These are phyloP conservation scores for Globicephala melas DNA, from an alignment of 2,113 vertebrate genomes.

Conservation along the genomic window DNA sequence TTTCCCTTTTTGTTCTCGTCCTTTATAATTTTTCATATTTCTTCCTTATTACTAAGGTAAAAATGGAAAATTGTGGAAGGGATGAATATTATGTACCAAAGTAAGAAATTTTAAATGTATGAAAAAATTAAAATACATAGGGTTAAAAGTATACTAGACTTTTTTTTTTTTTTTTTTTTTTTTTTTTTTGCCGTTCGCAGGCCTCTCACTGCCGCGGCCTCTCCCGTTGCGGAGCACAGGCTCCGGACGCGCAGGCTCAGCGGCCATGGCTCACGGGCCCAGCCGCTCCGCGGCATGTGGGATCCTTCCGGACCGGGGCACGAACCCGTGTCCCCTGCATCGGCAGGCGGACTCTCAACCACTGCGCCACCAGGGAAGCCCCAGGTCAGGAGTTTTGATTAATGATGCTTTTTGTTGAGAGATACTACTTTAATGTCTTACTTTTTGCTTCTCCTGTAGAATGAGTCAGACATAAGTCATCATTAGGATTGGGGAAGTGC, in stretches of 20 bases:
- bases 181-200: accelerated
- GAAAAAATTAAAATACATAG: neutral
- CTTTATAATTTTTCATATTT: neutral
- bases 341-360: too few species aligned
- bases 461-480: neutral
- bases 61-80: neutral
- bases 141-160: neutral
- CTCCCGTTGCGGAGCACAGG: too few species aligned
- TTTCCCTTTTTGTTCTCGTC: neutral
- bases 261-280: too few species aligned
- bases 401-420: neutral
- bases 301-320: too few species aligned
- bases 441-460: neutral
- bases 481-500: neutral
- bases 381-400: neutral
- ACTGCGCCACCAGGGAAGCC: too few species aligned
- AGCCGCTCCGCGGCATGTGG: too few species aligned
- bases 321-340: too few species aligned
- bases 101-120: neutral
- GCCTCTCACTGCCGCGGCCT: too few species aligned
- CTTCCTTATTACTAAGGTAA: neutral
- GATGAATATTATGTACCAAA: neutral
- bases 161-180: neutral
- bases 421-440: neutral
- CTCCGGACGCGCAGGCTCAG: too few species aligned